Base-by-base conservation (phyloP, 1,140 invertebrate species). In the Pseudomyrmex cubaensis region DNA sequence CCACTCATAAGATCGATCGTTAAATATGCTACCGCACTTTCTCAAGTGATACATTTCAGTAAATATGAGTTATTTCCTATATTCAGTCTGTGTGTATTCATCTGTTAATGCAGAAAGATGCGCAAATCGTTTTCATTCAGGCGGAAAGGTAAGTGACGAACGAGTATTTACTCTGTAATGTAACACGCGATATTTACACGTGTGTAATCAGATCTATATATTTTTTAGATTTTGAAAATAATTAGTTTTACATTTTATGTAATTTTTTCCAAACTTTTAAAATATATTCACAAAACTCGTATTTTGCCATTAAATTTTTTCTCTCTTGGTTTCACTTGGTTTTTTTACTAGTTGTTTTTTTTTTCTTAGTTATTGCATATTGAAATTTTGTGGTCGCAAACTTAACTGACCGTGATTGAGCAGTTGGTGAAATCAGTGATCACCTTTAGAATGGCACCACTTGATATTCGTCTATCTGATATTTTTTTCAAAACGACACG, bases 401-500 rank as follows among this genome's bases (percentile, higher is more conserved):
- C 25, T 69, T 69, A 78, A 78, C 52, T 22, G 52, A 67, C 52
- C 8, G 12, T 76, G 20, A 70, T 8, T 20, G 17, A n/a, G 12
- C 35, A 35, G 22, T 35, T 17, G 3, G 63, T 70, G 20, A 72
- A 80, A 72, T 12, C 10, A 35, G 35, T 35, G 9, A n/a, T 8
- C 35, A 17, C 3, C 7, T 2, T 5, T 12, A 1, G 10, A 12
- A 80, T 17, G 12, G 5, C 46, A 17, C 12, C 17, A 25, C 22
- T 78, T 22, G 35, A 78, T 50, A 57, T 70, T 70, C 54, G 20
- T 57, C 52, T 2, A 4, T 56, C 35, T 12, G 22, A 4, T 15
- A 35, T 72, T 80, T 80, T 80, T 69, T n/a, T 44, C 69, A 50
- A 9, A 44, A 4, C 62, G 62, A 25, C 35, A 35, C 3, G 56